Evolutionary conservation across 2,888 invertebrate genomes (phyloP), one percentile per base, ranked within the genome.

Genomic region (Himalopsyche anomala): DNA sequence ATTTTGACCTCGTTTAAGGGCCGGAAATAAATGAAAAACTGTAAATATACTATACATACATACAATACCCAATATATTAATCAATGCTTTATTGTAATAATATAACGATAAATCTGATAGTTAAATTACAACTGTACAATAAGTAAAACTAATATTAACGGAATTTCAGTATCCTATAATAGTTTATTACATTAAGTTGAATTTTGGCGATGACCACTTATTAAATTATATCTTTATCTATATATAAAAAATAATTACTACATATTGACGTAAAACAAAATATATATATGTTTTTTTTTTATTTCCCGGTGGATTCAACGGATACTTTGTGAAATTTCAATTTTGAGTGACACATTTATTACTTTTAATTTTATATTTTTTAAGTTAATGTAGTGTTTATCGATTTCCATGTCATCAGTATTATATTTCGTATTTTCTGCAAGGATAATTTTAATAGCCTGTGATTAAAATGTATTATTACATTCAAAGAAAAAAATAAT

Each of bases 391-490:
- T 15, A 51, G 15, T 2, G 8, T 15, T 51, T 51, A 12, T 51
- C 15, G 4, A 51, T 15, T 4, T 4, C 51, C 51, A 42, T 42
- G 42, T 42, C 42, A 51, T 15, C 51, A 51, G 51, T 51, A 51
- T 51, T 51, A 51, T 45, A 2, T 45, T 11, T 11, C 6, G 9
- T 45, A 9, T 9, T 45, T 11, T 45, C 11, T 11, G 19, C n/a
- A 69, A 69, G 28, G 28, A 69, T 36, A 74, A 38, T 12, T 74
- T 74, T 74, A 74, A 74, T 74, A 15, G 74, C 12, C 74, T 74
- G 74, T 74, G 74, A 74, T 74, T 38, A 74, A 74, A 74, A 15
- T 74, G 12, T 74, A 12, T 11, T 38, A 74, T 11, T 15, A 38
- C 1, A 12, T 38, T 74, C 19, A 12, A 19, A 19, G 11, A 74